Percentiles rank a stretch among this genome's conserved stretches.
Evolutionary conservation across 2,797 vertebrate species (phyloP).

Genomic region (Enteromius paludinosus): DNA sequence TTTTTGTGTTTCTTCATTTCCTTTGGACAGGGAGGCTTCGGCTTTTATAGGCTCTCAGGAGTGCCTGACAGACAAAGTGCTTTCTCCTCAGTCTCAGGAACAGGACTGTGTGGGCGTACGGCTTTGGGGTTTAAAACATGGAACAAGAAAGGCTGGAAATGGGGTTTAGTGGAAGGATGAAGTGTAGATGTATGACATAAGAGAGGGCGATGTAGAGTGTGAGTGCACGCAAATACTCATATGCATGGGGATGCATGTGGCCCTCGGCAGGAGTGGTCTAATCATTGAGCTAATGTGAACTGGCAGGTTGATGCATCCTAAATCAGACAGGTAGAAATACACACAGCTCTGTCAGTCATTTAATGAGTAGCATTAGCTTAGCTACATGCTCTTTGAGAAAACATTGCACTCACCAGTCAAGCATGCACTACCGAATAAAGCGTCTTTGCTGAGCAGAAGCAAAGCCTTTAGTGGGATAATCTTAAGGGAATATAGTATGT

Average conservation of each 20-base stretch:
- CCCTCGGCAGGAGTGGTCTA: constrained; percentile 41
- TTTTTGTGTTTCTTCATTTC: constrained; percentile 12
- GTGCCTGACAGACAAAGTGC: constrained; percentile 35
- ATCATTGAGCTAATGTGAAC: constrained; percentile 53
- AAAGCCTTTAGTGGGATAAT: constrained; percentile 10
- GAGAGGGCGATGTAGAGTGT: not conserved
- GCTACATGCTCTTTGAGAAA: constrained; percentile 56
- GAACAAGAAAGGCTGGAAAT: constrained; percentile 13
- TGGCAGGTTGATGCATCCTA: constrained; percentile 63
- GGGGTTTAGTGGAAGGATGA: constrained; percentile 37
- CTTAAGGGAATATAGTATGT: constrained; percentile 12
- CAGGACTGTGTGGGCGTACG: constrained; percentile 16
- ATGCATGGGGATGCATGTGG: constrained; percentile 3
- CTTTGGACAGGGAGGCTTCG: not conserved
- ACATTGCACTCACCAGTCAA: constrained; percentile 39
- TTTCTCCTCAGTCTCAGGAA: constrained; percentile 19
- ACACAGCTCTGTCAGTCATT: constrained; percentile 53
- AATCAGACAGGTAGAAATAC: constrained; percentile 64
- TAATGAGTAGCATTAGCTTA: constrained; percentile 61
- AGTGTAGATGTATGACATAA: constrained; percentile 11
- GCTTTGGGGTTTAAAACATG: constrained; percentile 38
- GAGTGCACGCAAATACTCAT: constrained; percentile 17
- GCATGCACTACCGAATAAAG: constrained; percentile 9
- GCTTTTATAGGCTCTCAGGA: constrained; percentile 27
- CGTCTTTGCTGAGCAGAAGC: not conserved